Conservation (phyloP, 2,888 invertebrate genomes). For the Elgonia sp. region DNA sequence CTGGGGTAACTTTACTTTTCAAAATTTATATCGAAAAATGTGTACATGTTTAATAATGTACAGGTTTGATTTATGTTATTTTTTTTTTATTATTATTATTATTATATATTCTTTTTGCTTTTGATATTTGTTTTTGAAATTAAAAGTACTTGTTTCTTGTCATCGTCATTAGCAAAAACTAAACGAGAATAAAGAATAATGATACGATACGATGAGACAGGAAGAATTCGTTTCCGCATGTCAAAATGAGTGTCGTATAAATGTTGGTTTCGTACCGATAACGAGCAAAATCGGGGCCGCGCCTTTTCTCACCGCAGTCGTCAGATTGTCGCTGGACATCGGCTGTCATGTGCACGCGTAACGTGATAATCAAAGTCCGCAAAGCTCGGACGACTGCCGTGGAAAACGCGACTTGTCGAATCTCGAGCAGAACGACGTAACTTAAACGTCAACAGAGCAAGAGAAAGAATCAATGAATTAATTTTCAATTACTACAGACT, state of each 20-base stretch:
- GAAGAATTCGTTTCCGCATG: slow-evolving; percentile 50
- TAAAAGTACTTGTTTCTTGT: slow-evolving; percentile 10
- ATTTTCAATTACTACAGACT: slow-evolving; percentile 14
- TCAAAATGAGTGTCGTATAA: slow-evolving; percentile 47
- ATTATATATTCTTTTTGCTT: not conserved
- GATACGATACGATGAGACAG: slow-evolving; percentile 55
- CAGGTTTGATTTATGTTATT: not conserved
- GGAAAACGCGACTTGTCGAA: slow-evolving; percentile 71
- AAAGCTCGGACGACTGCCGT: slow-evolving; percentile 62
- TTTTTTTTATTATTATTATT: not conserved
- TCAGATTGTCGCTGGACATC: slow-evolving; percentile 3
- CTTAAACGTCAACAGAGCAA: slow-evolving; percentile 84
- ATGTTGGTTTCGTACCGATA: slow-evolving; percentile 32
- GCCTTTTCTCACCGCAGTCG: slow-evolving; percentile 62
- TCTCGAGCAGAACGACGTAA: slow-evolving; percentile 83
- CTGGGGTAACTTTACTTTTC: not conserved
- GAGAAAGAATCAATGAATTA: slow-evolving; percentile 84
- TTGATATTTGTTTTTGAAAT: slow-evolving; percentile 5
- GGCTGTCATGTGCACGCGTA: not conserved
- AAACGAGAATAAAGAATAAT: slow-evolving; percentile 57
- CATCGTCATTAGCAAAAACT: slow-evolving; percentile 35
- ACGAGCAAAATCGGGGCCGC: slow-evolving; percentile 56
- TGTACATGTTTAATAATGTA: no score
- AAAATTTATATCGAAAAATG: slow-evolving; percentile 7
- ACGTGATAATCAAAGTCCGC: not conserved